phyloP scores from a whole-genome alignment of 2,113 vertebrate genomes.

The Clarias gariepinus region DNA sequence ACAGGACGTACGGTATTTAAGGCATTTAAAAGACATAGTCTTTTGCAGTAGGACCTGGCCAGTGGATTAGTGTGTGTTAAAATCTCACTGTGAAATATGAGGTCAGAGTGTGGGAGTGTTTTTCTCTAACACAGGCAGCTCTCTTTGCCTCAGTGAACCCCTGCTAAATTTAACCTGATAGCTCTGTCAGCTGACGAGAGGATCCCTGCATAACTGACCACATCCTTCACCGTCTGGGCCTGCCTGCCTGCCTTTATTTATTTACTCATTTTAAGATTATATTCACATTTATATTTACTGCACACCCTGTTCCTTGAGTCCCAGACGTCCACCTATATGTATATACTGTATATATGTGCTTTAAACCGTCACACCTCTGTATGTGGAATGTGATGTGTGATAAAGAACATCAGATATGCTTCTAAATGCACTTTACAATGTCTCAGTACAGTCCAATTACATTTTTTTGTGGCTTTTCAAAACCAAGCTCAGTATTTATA shows the following conservation, averaged over 20 bases:
- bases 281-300: not conserved
- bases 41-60: not conserved
- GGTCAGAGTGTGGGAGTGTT: conserved; percentile 41
- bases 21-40: not conserved
- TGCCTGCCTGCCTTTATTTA: not conserved
- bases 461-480: not conserved
- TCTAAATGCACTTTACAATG: too few species aligned
- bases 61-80: not conserved
- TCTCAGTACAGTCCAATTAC: too few species aligned
- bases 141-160: conserved; percentile 47
- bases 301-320: not conserved
- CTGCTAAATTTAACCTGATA: conserved; percentile 58
- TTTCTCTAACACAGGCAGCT: conserved; percentile 11
- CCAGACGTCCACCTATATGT: too few species aligned
- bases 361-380: not conserved
- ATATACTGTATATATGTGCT: too few species aligned
- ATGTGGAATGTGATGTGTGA: too few species aligned
- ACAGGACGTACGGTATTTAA: not conserved
- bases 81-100: conserved; percentile 26
- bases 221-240: conserved; percentile 3
- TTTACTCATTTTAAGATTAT: not conserved
- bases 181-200: conserved; percentile 57
- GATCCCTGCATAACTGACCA: conserved; percentile 48
- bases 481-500: not conserved
- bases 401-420: too few species aligned